These are phyloP conservation scores for Centropus unirufus DNA, from an alignment of 2,113 vertebrate species.

Conservation along the genomic window DNA sequence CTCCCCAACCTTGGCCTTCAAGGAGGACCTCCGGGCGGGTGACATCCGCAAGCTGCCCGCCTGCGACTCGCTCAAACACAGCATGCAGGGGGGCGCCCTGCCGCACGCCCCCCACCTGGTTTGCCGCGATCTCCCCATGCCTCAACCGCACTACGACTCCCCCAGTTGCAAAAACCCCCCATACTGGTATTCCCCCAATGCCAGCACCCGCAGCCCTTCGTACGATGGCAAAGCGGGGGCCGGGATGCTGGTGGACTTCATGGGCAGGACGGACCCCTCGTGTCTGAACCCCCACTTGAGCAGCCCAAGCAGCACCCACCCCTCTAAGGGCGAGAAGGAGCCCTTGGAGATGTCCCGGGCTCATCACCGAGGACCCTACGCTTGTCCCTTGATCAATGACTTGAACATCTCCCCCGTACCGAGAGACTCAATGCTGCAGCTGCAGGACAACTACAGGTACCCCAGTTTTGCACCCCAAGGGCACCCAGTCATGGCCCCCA, in stretches of 20 bases:
- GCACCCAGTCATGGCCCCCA: slow-evolving; percentile 82
- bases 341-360: slow-evolving; percentile 85
- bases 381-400: slow-evolving; percentile 84
- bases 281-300: slow-evolving; percentile 84
- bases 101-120: slow-evolving; percentile 74
- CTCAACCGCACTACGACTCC: slow-evolving; percentile 94
- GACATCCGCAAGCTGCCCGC: slow-evolving; percentile 84
- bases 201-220: slow-evolving; percentile 84
- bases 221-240: slow-evolving; percentile 83
- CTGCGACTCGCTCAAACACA: slow-evolving; percentile 88
- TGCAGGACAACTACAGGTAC: slow-evolving; percentile 93
- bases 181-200: slow-evolving; percentile 93
- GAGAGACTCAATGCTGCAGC: slow-evolving; percentile 91
- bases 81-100: slow-evolving; percentile 71
- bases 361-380: slow-evolving; percentile 79
- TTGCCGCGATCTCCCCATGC: slow-evolving; percentile 87
- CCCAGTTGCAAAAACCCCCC: slow-evolving; percentile 95
- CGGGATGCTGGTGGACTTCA: slow-evolving; percentile 82
- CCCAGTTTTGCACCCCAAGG: slow-evolving; percentile 85
- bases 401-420: slow-evolving; percentile 91
- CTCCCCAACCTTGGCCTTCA: slow-evolving; percentile 88
- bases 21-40: slow-evolving; percentile 81
- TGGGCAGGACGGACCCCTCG: slow-evolving; percentile 82
- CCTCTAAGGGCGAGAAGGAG: slow-evolving; percentile 88
- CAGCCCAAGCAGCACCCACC: slow-evolving; percentile 77